These are phyloP conservation scores for Stegodyphus dumicola DNA, from an alignment of 1,140 invertebrate genomes.

Conservation along the genomic window DNA sequence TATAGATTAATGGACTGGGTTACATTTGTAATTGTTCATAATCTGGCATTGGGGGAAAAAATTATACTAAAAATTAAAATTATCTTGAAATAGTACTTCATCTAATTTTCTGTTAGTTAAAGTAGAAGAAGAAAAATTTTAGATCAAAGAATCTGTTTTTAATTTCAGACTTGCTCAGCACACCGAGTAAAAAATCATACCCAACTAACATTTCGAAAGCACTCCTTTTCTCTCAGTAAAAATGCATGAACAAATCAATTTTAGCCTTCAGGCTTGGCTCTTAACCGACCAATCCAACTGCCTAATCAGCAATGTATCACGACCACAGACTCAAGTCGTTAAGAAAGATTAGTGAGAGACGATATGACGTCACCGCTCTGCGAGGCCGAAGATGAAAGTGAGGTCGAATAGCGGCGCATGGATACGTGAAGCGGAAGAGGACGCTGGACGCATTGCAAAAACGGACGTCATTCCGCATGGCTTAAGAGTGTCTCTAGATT, in stretches of 20 bases:
- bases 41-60: too few relatives aligned
- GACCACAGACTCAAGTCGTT: conserved; percentile 27
- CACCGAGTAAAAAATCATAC: too few relatives aligned
- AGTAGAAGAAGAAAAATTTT: too few relatives aligned
- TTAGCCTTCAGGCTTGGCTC: not conserved
- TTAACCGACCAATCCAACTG: not conserved
- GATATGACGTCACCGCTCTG: conserved; percentile 26
- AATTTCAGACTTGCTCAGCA: too few relatives aligned
- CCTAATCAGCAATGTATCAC: conserved; percentile 15
- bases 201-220: not conserved
- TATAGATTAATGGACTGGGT: too few relatives aligned
- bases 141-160: too few relatives aligned
- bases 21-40: too few relatives aligned
- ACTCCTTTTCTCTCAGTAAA: not conserved
- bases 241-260: not conserved
- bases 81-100: too few relatives aligned
- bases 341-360: not conserved
- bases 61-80: too few relatives aligned
- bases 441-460: not conserved
- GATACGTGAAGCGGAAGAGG: conserved; percentile 32
- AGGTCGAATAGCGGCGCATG: conserved; percentile 28
- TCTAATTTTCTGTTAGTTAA: too few relatives aligned
- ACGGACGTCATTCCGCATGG: conserved; percentile 5
- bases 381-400: conserved; percentile 45
- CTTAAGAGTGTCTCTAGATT: not conserved